These are phyloP conservation scores for Scaptomyza hsui DNA, from an alignment of 1,140 invertebrate species.

Conservation along the genomic window DNA sequence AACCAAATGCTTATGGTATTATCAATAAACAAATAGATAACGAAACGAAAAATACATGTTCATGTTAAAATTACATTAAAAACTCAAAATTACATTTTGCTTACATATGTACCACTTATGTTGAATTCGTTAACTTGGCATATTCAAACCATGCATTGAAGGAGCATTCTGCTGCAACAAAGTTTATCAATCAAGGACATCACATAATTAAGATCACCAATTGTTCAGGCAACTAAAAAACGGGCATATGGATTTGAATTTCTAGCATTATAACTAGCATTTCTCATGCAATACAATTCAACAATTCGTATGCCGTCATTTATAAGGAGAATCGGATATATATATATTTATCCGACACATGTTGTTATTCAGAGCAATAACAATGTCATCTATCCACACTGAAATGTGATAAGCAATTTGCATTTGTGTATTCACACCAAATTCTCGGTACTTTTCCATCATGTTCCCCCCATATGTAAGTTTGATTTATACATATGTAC, in stretches of 20 bases:
- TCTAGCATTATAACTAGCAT: too few species aligned
- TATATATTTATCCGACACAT: slow-evolving; percentile 9
- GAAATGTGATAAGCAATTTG: slow-evolving; percentile 17
- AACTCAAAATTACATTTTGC: slow-evolving; percentile 56
- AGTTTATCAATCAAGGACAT: slow-evolving; percentile 6
- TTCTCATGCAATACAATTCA: too few species aligned
- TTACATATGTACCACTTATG: slow-evolving; percentile 64
- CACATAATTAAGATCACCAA: too few species aligned
- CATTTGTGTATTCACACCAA: slow-evolving; percentile 17
- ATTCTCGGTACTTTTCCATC: neutral
- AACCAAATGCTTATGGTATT: slow-evolving; percentile 57
- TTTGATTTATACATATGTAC: neutral
- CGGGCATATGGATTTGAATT: too few species aligned
- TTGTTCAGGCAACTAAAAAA: too few species aligned
- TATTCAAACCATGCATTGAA: slow-evolving; percentile 39
- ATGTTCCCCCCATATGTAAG: neutral
- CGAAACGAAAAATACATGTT: slow-evolving; percentile 67
- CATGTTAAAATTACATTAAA: slow-evolving; percentile 65
- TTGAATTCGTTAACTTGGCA: slow-evolving; percentile 59
- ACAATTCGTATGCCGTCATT: slow-evolving; percentile 22
- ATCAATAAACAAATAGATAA: slow-evolving; percentile 68
- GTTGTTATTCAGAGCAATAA: slow-evolving; percentile 33
- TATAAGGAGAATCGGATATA: neutral
- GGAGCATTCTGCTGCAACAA: slow-evolving; percentile 19
- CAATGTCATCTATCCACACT: slow-evolving; percentile 12